Percentiles rank a stretch among this genome's conserved stretches.
These are phyloP conservation scores for Coenobita brevimanus DNA, from an alignment of 1,140 invertebrate species.

Conservation along the genomic window DNA sequence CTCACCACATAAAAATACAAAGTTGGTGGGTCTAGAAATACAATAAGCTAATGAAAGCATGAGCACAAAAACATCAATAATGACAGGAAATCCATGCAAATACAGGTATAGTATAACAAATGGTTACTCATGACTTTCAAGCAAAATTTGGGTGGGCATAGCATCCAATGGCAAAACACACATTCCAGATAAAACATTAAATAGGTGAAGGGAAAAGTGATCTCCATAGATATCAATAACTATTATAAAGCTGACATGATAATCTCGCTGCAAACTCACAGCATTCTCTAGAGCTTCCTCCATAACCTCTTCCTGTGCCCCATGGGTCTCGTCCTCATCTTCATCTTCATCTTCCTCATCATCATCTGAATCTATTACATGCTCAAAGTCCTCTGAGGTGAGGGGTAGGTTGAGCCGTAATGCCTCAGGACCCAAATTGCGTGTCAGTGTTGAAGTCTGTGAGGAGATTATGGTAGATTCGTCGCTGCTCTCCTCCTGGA, in stretches of 20 bases:
- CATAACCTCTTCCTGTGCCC: slow-evolving; percentile 65
- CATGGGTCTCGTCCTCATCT: slow-evolving; percentile 70
- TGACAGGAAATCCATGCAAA: too few relatives aligned
- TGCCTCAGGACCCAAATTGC: slow-evolving; percentile 84
- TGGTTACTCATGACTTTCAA: too few relatives aligned
- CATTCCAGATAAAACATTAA: neutral
- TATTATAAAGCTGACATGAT: too few relatives aligned
- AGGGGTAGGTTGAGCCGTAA: slow-evolving; percentile 66
- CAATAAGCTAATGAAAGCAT: too few relatives aligned
- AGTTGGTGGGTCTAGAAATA: too few relatives aligned
- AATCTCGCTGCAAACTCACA: slow-evolving; percentile 34
- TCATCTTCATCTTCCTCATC: slow-evolving; percentile 76
- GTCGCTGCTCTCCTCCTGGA: slow-evolving; percentile 93
- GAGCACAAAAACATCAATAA: too few relatives aligned
- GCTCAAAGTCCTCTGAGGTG: slow-evolving; percentile 63
- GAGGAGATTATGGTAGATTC: slow-evolving; percentile 97
- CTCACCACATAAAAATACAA: too few relatives aligned
- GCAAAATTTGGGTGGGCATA: too few relatives aligned
- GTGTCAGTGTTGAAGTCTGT: slow-evolving; percentile 94
- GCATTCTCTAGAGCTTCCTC: slow-evolving; percentile 68
- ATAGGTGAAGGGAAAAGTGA: too few relatives aligned
- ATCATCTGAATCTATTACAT: slow-evolving; percentile 68
- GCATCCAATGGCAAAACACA: too few relatives aligned
- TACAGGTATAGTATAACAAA: too few relatives aligned
- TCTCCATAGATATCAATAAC: too few relatives aligned